phyloP scores from a whole-genome alignment of 2,888 invertebrate genomes.

The Drosophila subsilvestris region DNA sequence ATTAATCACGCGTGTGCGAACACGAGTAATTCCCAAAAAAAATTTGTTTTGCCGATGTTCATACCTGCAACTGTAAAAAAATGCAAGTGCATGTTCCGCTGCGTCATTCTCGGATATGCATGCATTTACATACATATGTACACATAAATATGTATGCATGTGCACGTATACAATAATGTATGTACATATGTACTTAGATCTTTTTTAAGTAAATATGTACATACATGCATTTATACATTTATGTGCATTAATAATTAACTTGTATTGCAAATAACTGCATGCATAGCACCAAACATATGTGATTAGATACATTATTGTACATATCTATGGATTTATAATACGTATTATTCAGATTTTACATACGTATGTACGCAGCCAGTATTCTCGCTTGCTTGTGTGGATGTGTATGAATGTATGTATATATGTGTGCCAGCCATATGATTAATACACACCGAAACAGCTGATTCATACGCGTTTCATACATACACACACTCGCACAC shows the following conservation, averaged over 20 bases:
- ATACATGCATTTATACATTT: conserved; percentile 5
- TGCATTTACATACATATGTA: conserved; percentile 9
- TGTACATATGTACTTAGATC: conserved; percentile 10
- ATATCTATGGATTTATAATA: conserved; percentile 21
- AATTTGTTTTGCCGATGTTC: not conserved
- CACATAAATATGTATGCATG: conserved; percentile 16
- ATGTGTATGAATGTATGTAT: conserved; percentile 3
- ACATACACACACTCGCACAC: conserved; percentile 19
- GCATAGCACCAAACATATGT: conserved; percentile 5
- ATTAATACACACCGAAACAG: conserved; percentile 74
- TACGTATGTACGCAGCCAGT: not conserved
- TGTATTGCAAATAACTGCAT: conserved; percentile 18
- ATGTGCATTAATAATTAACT: conserved; percentile 9
- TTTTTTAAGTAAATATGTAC: conserved; percentile 7
- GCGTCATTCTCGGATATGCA: conserved; percentile 31
- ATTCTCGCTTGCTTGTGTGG: conserved; percentile 8
- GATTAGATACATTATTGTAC: not conserved
- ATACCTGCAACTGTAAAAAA: conserved; percentile 41
- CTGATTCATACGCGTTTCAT: conserved; percentile 64
- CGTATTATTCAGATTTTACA: conserved; percentile 20
- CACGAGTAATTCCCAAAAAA: conserved; percentile 7
- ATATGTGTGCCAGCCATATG: conserved; percentile 67
- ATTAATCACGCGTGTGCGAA: conserved; percentile 17
- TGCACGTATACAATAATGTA: not conserved
- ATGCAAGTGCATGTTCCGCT: conserved; percentile 46